These are phyloP conservation scores for Phodopus roborovskii DNA, from an alignment of 2,113 vertebrate genomes.

Conservation along the genomic window DNA sequence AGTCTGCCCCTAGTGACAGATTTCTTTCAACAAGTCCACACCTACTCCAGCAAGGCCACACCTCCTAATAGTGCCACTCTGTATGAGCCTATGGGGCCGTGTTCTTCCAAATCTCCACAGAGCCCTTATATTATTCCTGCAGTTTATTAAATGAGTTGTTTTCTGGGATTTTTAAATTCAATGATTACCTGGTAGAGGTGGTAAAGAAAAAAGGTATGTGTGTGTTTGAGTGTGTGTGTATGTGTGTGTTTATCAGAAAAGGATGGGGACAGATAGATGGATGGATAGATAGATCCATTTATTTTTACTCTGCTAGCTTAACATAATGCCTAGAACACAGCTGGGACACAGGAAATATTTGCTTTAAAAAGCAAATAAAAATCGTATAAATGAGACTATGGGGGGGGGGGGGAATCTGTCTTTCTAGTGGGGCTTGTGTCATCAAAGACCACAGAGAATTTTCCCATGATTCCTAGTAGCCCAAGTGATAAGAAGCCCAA, in stretches of 20 bases:
- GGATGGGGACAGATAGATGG: background rate
- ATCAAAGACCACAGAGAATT: conserved; percentile 5
- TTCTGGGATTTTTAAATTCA: conserved; percentile 14
- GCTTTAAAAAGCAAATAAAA: background rate
- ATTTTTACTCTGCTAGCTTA: background rate
- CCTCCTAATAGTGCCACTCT: background rate
- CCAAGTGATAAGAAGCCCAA: background rate
- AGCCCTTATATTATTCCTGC: background rate
- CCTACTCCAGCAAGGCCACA: background rate
- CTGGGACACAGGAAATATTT: conserved; percentile 14
- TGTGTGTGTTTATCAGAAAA: background rate
- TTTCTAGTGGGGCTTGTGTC: background rate
- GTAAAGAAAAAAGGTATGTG: conserved; percentile 1
- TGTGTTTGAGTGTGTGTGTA: background rate
- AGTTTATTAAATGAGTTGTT: background rate
- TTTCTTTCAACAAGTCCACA: background rate
- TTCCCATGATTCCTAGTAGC: background rate
- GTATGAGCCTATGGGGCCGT: background rate
- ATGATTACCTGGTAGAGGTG: background rate
- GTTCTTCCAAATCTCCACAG: background rate
- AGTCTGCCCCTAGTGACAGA: background rate
- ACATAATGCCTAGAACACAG: background rate
- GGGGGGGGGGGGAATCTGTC: too few relatives aligned
- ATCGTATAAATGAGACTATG: background rate
- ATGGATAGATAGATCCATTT: background rate